phyloP scores from a whole-genome alignment of 1,140 invertebrate species.

The Sarcophaga bullata region DNA sequence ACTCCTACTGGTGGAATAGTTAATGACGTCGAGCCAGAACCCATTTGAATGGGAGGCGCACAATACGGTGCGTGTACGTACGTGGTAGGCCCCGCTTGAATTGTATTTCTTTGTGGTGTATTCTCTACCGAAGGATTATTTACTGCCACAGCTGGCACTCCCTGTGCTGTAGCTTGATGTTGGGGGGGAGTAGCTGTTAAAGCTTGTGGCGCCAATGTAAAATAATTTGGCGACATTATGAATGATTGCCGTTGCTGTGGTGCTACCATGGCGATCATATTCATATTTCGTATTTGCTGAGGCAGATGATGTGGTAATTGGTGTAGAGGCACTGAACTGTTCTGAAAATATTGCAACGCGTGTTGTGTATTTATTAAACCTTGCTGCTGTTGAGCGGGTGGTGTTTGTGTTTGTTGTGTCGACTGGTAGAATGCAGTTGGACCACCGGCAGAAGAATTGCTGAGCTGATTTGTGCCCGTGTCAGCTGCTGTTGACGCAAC shows the following conservation, averaged over 20 bases:
- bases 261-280: neutral
- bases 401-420: slow-evolving; percentile 41
- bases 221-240: slow-evolving; percentile 3
- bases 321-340: slow-evolving; percentile 24
- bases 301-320: slow-evolving; percentile 23
- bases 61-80: slow-evolving; percentile 40
- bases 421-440: slow-evolving; percentile 10
- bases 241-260: slow-evolving; percentile 16
- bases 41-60: slow-evolving; percentile 37
- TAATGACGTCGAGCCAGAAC: slow-evolving; percentile 29
- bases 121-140: slow-evolving; percentile 21
- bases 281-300: slow-evolving; percentile 29
- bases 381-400: slow-evolving; percentile 40
- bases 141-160: slow-evolving; percentile 15
- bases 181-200: slow-evolving; percentile 29
- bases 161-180: neutral
- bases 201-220: slow-evolving; percentile 25
- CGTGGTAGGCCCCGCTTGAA: slow-evolving; percentile 15
- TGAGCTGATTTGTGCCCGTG: slow-evolving; percentile 44
- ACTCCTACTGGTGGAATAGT: neutral
- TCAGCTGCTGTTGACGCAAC: slow-evolving; percentile 49
- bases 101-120: slow-evolving; percentile 21
- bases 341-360: slow-evolving; percentile 12
- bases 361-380: slow-evolving; percentile 14
- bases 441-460: slow-evolving; percentile 37